Conservation (phyloP, 2,888 invertebrate species). For the Leucozona laternaria region DNA sequence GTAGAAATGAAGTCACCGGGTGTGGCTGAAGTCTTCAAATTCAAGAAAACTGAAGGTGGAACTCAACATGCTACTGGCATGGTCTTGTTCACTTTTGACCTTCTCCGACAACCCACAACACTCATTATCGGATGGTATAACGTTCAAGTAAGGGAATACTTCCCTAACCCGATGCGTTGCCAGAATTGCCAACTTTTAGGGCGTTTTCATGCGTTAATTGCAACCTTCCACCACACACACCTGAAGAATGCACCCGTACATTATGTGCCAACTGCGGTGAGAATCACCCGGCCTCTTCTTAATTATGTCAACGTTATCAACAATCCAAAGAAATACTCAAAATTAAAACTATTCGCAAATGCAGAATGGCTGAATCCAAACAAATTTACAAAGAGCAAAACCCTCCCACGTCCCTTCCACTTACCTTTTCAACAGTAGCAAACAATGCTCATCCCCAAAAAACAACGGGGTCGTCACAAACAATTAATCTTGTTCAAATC, state of each 20-base stretch:
- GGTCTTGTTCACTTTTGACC: slow-evolving; percentile 54
- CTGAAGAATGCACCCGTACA: slow-evolving; percentile 11
- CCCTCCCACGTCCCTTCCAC: too few species aligned
- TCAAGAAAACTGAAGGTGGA: too few species aligned
- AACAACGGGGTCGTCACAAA: too few species aligned
- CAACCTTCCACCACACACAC: slow-evolving; percentile 11
- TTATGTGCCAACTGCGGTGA: slow-evolving; percentile 15
- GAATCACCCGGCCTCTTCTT: too few species aligned
- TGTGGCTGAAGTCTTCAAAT: slow-evolving; percentile 1
- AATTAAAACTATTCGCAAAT: too few species aligned
- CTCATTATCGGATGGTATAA: slow-evolving; percentile 52
- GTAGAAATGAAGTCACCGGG: slow-evolving; percentile 7
- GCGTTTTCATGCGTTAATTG: slow-evolving; percentile 16
- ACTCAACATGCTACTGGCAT: slow-evolving; percentile 19
- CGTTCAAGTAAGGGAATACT: slow-evolving; percentile 45
- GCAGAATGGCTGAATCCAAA: too few species aligned
- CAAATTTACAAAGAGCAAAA: too few species aligned
- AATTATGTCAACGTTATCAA: too few species aligned
- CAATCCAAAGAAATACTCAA: too few species aligned
- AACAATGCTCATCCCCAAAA: too few species aligned
- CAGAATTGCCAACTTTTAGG: slow-evolving; percentile 52
- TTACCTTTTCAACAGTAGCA: too few species aligned
- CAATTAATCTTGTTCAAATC: too few species aligned
- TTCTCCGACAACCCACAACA: slow-evolving; percentile 26
- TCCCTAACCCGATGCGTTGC: slow-evolving; percentile 60